These are phyloP conservation scores for Limnephilus lunatus DNA, from an alignment of 2,888 invertebrate species.

Conservation along the genomic window DNA sequence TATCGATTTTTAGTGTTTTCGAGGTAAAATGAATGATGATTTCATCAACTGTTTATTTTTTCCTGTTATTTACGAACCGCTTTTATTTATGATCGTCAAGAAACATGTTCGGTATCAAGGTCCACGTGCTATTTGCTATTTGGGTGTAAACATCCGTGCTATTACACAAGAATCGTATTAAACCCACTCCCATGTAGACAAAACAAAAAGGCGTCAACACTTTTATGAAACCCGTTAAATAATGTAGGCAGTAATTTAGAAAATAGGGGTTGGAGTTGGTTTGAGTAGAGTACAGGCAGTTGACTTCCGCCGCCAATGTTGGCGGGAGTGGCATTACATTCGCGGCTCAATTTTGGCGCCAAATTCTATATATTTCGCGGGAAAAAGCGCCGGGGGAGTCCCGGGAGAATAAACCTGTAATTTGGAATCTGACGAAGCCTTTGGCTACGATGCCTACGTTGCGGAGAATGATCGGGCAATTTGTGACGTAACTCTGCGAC, in stretches of 20 bases:
- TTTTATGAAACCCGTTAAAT: background rate
- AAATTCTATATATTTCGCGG: constrained; percentile 15
- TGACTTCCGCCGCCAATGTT: constrained; percentile 7
- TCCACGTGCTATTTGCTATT: background rate
- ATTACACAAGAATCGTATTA: background rate
- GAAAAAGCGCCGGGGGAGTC: constrained; percentile 27
- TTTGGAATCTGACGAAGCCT: constrained; percentile 40
- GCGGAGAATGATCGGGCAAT: constrained; percentile 28
- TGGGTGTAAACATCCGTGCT: background rate
- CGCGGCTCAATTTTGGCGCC: constrained; percentile 17
- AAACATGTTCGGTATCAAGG: background rate
- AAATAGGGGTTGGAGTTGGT: background rate
- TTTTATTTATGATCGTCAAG: background rate
- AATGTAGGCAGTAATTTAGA: constrained; percentile 2
- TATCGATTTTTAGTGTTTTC: no score
- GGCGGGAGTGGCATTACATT: constrained; percentile 1
- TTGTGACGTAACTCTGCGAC: constrained; percentile 14
- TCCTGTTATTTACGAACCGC: background rate
- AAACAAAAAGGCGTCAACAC: background rate
- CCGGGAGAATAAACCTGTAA: constrained; percentile 38
- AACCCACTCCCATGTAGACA: background rate
- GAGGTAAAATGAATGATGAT: no score
- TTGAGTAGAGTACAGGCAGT: background rate
- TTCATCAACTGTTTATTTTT: no score
- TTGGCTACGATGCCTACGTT: constrained; percentile 14